Evolutionary conservation across 2,113 vertebrate genomes (phyloP).

Genomic region (Seriola rivoliana): DNA sequence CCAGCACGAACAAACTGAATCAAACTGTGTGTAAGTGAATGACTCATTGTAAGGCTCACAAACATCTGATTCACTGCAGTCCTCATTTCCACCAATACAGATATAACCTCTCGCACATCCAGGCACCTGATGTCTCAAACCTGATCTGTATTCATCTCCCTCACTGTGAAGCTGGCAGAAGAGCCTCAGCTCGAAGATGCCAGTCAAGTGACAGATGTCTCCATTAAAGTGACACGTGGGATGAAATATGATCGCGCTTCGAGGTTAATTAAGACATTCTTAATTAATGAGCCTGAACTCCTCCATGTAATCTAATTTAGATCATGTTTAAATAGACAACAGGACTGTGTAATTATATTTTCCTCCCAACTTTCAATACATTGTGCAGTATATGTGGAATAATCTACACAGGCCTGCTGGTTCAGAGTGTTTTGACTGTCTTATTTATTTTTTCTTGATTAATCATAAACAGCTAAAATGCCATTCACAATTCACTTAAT

Average conservation of each 20-base stretch:
- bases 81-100: not conserved
- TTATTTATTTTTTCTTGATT: not conserved
- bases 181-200: constrained; percentile 40
- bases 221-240: constrained; percentile 70
- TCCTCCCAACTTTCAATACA: constrained; percentile 13
- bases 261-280: constrained; percentile 75
- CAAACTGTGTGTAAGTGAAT: constrained; percentile 29
- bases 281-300: constrained; percentile 73
- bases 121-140: constrained; percentile 40
- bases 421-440: not conserved
- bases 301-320: constrained; percentile 71
- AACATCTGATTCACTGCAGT: constrained; percentile 31
- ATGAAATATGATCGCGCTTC: constrained; percentile 71
- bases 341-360: constrained; percentile 50
- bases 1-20: constrained; percentile 44
- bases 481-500: not conserved
- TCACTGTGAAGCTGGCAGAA: constrained; percentile 29
- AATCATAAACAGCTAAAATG: not conserved
- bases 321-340: constrained; percentile 62
- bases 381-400: not conserved
- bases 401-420: not conserved
- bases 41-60: constrained; percentile 50
- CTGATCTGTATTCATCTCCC: constrained; percentile 27
- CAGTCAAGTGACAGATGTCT: constrained; percentile 76
- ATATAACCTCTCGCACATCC: not conserved